phyloP scores from a whole-genome alignment of 2,797 vertebrate species.

The Holocentrus rufus region DNA sequence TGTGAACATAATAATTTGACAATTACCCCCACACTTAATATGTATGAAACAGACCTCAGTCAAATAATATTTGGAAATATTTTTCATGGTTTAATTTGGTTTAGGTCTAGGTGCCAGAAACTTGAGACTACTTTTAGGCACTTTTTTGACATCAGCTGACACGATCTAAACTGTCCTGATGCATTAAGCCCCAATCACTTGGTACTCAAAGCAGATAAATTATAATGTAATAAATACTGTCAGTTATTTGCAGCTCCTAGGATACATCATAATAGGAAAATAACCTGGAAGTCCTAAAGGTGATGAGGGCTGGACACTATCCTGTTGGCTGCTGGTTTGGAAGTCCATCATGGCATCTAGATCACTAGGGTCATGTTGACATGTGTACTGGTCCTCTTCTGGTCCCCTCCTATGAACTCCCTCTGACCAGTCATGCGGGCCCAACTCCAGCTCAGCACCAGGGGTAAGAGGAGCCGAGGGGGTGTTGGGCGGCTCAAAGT shows the following conservation, averaged over 20 bases:
- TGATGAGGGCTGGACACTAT: conserved; percentile 72
- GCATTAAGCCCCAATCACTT: background rate
- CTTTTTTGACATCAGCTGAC: background rate
- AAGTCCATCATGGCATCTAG: conserved; percentile 69
- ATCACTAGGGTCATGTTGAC: conserved; percentile 57
- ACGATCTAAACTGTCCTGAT: background rate
- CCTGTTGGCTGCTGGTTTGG: conserved; percentile 56
- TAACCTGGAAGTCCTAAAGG: conserved; percentile 80
- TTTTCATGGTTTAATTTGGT: background rate
- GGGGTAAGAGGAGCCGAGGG: conserved; percentile 72
- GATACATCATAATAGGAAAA: background rate
- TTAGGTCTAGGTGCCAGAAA: too few species aligned
- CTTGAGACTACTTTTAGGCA: background rate
- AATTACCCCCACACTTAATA: background rate
- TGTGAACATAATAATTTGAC: background rate
- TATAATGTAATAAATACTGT: background rate
- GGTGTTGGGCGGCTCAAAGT: conserved; percentile 68
- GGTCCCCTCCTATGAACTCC: conserved; percentile 60
- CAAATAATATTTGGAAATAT: background rate
- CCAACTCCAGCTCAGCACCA: conserved; percentile 76
- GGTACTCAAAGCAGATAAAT: background rate
- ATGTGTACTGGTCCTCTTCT: conserved; percentile 46
- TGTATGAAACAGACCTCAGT: background rate
- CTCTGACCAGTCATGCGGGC: conserved; percentile 66
- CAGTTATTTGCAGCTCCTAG: conserved; percentile 1